Conservation (phyloP, 2,888 invertebrate species). For the Pachycephus smyrnensis region DNA sequence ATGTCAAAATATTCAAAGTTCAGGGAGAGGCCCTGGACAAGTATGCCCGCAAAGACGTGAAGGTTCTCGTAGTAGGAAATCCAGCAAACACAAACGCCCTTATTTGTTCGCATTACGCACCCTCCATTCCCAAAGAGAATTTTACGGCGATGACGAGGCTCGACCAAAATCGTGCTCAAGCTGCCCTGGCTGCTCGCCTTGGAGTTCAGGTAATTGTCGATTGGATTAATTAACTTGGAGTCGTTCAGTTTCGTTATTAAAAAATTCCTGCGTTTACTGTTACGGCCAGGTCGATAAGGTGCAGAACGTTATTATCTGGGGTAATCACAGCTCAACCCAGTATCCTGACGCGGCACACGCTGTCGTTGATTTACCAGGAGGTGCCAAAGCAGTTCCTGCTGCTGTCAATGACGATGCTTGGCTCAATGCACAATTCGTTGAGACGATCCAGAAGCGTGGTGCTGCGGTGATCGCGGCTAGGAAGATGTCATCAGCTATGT, state of each 20-base stretch:
- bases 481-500: constrained; percentile 98
- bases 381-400: constrained; percentile 73
- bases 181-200: constrained; percentile 84
- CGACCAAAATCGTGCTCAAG: constrained; percentile 97
- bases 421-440: constrained; percentile 85
- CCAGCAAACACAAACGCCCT: constrained; percentile 99
- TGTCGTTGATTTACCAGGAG: constrained; percentile 71
- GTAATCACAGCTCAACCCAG: constrained; percentile 99
- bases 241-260: no score
- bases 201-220: constrained; percentile 60
- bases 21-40: constrained; percentile 96
- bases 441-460: constrained; percentile 96
- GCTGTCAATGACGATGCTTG: constrained; percentile 86
- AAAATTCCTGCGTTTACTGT: neutral
- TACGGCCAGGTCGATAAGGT: constrained; percentile 76
- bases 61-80: constrained; percentile 97
- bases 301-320: constrained; percentile 97
- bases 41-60: constrained; percentile 90
- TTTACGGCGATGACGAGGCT: constrained; percentile 98
- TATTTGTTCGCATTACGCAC: constrained; percentile 95
- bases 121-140: constrained; percentile 94
- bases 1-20: constrained; percentile 97
- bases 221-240: no score
- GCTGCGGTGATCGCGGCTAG: constrained; percentile 97
- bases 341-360: constrained; percentile 93